Base-by-base conservation (phyloP, 1,140 invertebrate species). In the Antheraea mylitta region DNA sequence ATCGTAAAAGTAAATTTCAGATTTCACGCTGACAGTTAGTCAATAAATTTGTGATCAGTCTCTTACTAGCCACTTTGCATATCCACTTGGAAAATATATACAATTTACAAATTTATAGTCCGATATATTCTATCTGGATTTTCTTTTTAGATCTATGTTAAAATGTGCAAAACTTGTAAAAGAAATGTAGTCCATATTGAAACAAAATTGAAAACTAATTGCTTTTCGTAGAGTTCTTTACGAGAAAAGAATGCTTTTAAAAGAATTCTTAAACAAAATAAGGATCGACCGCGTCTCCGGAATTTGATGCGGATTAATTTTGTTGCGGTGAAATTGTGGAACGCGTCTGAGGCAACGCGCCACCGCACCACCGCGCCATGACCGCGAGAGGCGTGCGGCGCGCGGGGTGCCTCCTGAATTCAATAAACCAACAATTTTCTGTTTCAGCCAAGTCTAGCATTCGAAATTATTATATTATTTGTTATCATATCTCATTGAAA, bases 201-300 rank as follows among this genome's bases (percentile, higher is more conserved):
- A 53, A 53, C 45, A 53, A 53, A 53, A 13, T 53, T 13, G 45
- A 13, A 16, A n/a, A 13, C 10, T 16, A 53, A 53, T 53, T 53
- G 45, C 45, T 16, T 53, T 53, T 53, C 11, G 38, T 42, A 53
- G 45, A 53, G 13, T 53, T 13, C 13, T 53, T 16, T 53, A n/a
- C 45, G 45, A 53, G 45, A 6, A 53, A 53, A 53, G 45, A 53
- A 53, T 53, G 45, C 45, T 53, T 53, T 53, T 53, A 53, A 53
- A 53, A 53, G 16, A 53, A 53, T 53, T 53, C 45, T 53, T 53
- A 16, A 53, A 53, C 45, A 53, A 42, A 42, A 42, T 42, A 42
- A 6, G 45, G 45, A 53, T 16, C 45, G 45, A 53, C 9, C 45
- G 16, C 45, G 45, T 13, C 45, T 53, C 45, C 4, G 45, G 45